Base-by-base conservation (phyloP, 1,140 invertebrate genomes). In the Polypedilum pembai region DNA sequence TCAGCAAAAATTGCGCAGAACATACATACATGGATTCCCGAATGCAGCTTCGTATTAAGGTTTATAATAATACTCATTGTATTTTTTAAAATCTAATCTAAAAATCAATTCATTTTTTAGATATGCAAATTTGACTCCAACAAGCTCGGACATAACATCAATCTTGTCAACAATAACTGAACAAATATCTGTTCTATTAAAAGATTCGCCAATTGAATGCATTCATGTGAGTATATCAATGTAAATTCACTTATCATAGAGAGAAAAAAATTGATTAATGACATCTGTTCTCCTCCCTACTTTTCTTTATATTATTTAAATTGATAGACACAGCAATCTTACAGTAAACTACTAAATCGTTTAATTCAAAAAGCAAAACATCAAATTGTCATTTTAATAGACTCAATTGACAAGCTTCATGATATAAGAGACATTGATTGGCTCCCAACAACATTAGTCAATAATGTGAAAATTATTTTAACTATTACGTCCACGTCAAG, bases 381-480 rank as follows among this genome's bases (percentile, higher is more conserved):
- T 78, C 80, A 73, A 56, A 77, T 91, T 65, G 83, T 92, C 45
- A 83, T 93, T 63, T 85, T 91, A 20, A 85, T 92, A 75, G 91
- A 92, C 79, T 91, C 89, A 0, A 81, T 92, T 7, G 91, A 93
- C 79, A 87, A 89, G 80, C 83, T 89, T 74, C 81, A 83, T 76
- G 77, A 79, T 15, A 83, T 83, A 74, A 81, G 79, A 75, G 82
- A 83, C 15, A 84, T 88, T 20, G 84, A 88, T 33, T 93, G 91
- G 92, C 80, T 93, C 74, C 90, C 90, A 3, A 80, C 83, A 17
- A 83, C 86, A 65, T 82, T 93, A 73, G 89, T 90, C 3, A 83
- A 86, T 73, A 88, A 89, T 78, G 86, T 91, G 33, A 91, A 91
- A 81, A 82, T 93, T 75, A 87, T 93, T 33, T 78, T 93, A 72